phyloP scores from a whole-genome alignment of 2,797 vertebrate species.

The Lithobates sylvaticus region DNA sequence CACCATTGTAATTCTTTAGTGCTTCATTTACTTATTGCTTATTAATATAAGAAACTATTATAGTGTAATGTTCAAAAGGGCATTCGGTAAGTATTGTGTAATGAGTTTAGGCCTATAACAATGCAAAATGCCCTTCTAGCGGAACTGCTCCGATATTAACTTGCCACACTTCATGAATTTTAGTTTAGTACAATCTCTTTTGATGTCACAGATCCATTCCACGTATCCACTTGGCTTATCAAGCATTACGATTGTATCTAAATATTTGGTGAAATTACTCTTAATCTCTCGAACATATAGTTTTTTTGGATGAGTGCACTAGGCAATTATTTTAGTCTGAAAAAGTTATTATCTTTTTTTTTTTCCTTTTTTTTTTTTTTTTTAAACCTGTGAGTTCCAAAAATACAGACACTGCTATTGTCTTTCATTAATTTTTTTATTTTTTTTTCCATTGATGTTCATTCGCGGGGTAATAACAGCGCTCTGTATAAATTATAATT shows the following conservation, averaged over 20 bases:
- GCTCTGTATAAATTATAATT: constrained; percentile 32
- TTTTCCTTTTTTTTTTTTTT: background rate
- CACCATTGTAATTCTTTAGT: constrained; percentile 59
- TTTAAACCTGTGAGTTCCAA: constrained; percentile 40
- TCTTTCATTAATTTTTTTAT: constrained; percentile 7
- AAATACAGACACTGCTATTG: constrained; percentile 19
- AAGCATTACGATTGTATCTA: constrained; percentile 58
- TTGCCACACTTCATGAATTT: constrained; percentile 61
- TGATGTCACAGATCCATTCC: constrained; percentile 57
- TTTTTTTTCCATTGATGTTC: constrained; percentile 10
- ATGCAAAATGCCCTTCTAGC: constrained; percentile 56
- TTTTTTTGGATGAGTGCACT: constrained; percentile 53
- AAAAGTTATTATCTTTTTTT: constrained; percentile 44
- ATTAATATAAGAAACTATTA: constrained; percentile 63
- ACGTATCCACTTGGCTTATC: constrained; percentile 52
- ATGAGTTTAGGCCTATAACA: constrained; percentile 60
- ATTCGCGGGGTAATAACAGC: constrained; percentile 9
- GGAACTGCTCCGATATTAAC: constrained; percentile 58
- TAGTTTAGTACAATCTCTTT: constrained; percentile 58
- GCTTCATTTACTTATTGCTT: constrained; percentile 62
- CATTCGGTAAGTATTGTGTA: constrained; percentile 61
- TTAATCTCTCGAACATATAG: constrained; percentile 60
- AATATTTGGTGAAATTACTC: constrained; percentile 61
- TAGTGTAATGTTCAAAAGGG: constrained; percentile 60
- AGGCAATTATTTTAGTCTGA: constrained; percentile 56